Conservation (phyloP, 2,888 invertebrate genomes). For the Xestoiulus laeticollis region DNA sequence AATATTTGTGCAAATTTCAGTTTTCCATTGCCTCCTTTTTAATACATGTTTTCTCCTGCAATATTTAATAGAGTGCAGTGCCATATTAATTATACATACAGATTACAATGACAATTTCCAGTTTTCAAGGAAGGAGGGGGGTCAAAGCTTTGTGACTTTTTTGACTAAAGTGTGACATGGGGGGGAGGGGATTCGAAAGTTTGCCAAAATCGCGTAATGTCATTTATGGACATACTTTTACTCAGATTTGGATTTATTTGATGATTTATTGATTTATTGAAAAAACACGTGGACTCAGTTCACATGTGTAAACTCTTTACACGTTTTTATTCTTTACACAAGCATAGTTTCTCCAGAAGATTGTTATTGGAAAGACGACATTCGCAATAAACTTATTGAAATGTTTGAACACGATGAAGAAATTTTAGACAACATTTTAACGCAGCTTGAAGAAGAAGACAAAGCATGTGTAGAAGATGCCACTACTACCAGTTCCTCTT, state of each 20-base stretch:
- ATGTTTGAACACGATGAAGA: not conserved
- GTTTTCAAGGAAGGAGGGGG: no score
- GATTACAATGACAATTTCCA: no score
- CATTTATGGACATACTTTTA: not conserved
- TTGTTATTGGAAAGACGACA: slow-evolving; percentile 1
- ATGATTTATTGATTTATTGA: not conserved
- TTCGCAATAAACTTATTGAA: not conserved
- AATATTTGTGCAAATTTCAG: no score
- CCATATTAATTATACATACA: no score
- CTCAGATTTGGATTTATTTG: not conserved
- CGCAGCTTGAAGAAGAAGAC: not conserved
- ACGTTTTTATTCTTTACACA: not conserved
- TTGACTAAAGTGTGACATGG: no score
- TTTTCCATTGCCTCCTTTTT: no score
- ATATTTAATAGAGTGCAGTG: no score
- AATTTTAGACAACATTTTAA: not conserved
- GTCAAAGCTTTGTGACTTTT: no score
- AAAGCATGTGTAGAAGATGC: not conserved
- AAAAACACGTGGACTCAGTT: not conserved
- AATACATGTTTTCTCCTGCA: no score
- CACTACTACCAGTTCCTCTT: not conserved
- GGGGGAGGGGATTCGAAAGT: no score
- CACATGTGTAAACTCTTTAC: no score
- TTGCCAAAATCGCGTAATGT: no score
- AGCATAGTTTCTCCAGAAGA: not conserved